A percentile compares a stretch with the other conserved stretches of the same genome.
Evolutionary conservation across 2,888 invertebrate genomes (phyloP).

Genomic region (Dicyrtomina minuta): DNA sequence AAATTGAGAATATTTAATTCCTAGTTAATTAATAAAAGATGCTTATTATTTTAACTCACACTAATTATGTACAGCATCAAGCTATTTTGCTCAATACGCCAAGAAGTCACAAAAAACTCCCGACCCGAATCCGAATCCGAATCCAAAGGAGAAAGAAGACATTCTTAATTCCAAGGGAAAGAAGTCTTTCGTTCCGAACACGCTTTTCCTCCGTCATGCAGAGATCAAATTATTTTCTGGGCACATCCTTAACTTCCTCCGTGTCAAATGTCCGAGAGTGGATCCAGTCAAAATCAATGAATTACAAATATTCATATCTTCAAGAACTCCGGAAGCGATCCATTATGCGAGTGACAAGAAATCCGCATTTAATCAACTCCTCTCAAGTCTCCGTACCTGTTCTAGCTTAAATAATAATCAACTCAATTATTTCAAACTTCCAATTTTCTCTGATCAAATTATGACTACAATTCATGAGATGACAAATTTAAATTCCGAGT

Average conservation of each 20-base stretch:
- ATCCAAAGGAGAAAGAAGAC: no score
- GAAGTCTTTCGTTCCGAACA: neutral
- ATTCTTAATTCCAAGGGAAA: no score
- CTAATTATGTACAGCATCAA: no score
- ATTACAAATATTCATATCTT: neutral
- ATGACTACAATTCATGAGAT: neutral
- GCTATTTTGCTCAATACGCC: no score
- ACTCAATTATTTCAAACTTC: neutral
- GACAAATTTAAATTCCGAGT: no score
- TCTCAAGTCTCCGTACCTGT: constrained; percentile 3
- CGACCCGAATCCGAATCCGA: no score
- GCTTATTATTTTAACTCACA: no score
- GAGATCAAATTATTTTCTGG: constrained; percentile 13
- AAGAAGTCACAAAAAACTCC: no score
- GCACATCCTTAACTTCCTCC: neutral
- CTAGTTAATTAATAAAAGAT: no score
- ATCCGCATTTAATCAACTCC: neutral
- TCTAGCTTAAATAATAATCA: no score
- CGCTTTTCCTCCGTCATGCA: neutral
- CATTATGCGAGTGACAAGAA: constrained; percentile 10
- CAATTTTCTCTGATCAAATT: neutral
- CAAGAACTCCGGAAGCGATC: neutral
- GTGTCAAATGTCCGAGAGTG: neutral
- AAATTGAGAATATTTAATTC: no score
- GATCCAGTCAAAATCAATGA: neutral